A percentile compares a stretch with the other conserved stretches of the same genome.
These are phyloP conservation scores for Silurus glanis DNA, from an alignment of 2,113 vertebrate species.

Conservation along the genomic window DNA sequence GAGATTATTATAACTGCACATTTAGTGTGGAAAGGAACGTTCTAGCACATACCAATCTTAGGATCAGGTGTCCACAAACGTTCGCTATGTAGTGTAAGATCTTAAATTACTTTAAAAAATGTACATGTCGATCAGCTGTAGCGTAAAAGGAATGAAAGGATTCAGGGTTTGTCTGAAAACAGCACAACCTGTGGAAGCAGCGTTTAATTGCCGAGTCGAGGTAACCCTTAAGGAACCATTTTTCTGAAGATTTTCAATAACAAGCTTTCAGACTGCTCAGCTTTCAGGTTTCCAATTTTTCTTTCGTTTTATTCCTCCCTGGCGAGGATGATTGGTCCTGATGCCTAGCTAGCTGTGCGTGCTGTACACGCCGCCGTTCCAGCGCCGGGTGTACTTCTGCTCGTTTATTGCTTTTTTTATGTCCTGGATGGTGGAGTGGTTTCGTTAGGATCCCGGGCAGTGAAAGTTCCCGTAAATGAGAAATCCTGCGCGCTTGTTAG, in stretches of 20 bases:
- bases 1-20: too few species aligned
- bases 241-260: not conserved
- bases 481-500: not conserved
- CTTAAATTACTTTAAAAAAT: too few species aligned
- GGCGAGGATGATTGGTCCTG: slow-evolving; percentile 4
- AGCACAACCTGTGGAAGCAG: not conserved
- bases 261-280: not conserved
- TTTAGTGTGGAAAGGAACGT: too few species aligned
- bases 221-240: not conserved
- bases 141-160: not conserved
- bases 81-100: too few species aligned
- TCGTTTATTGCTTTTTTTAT: not conserved
- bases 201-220: not conserved
- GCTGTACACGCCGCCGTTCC: not conserved
- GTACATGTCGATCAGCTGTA: not conserved
- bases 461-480: not conserved
- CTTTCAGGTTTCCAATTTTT: not conserved
- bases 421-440: not conserved
- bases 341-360: not conserved
- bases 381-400: not conserved
- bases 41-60: too few species aligned
- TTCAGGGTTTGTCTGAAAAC: not conserved
- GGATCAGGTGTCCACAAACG: too few species aligned
- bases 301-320: not conserved
- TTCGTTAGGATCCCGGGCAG: not conserved